Evolutionary conservation across 2,113 vertebrate species (phyloP), one percentile per base, ranked within the genome.

Genomic region (Acanthochromis polyacanthus): DNA sequence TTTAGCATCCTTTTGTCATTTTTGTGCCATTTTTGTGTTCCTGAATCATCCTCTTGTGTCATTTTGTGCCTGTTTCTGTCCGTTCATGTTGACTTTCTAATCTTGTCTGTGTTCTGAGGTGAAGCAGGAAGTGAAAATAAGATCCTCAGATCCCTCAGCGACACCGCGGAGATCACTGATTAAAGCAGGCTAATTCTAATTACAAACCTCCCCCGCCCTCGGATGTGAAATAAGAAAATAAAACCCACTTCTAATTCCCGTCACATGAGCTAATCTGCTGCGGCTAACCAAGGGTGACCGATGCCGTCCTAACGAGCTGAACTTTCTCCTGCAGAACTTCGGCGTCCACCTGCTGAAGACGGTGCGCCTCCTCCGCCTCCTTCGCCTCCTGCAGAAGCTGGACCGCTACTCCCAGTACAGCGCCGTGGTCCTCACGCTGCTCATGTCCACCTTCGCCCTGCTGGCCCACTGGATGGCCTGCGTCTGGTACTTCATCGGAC

Each of bases 351-450:
- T 96, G 45, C 84, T 96, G 85, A 96, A 96, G 88, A 96, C 95
- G 4, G 95, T 96, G 66, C 95, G 95, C 3, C 92, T 96, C 53
- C 89, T 96, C 28, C 89, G 95, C 3, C 94, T 96, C 15, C 73
- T 96, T 48, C 93, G 95, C 40, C 92, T 96, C 63, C 93, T 96
- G 2, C 95, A 96, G 88, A 96, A 96, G 83, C 90, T 96, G 87
- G 95, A 96, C 40, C 94, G 95, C 1, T 96, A 96, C 87, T 96
- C 95, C 0, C 95, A 96, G 90, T 96, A 96, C 92, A 96, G 95
- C 43, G 94, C 95, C 0, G 95, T 96, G 78, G 95, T 96, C 32
- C 93, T 96, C 53, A 96, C 95, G 0, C 82, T 96, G 74, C 95
- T 96, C 84, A 96, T 96, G 95, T 95, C 95, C 57, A 96, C 95